These are phyloP conservation scores for Typhlomys cinereus DNA, from an alignment of 2,113 vertebrate species.

Conservation along the genomic window DNA sequence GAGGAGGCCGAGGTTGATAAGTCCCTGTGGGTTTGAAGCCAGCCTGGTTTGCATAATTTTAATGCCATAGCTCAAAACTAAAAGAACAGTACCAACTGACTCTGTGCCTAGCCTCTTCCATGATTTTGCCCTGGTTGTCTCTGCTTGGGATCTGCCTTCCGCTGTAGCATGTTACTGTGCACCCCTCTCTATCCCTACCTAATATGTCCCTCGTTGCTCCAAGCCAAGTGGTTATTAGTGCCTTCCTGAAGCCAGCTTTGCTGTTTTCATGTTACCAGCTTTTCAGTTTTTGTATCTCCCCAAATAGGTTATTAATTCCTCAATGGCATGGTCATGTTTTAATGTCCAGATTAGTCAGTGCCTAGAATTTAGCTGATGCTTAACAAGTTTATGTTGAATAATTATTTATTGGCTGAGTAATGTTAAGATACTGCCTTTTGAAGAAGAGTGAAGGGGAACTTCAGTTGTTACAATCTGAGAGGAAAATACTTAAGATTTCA, in stretches of 20 bases:
- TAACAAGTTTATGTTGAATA: constrained; percentile 45
- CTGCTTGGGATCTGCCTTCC: neutral
- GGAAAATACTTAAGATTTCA: constrained; percentile 40
- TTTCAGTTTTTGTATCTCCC: constrained; percentile 37
- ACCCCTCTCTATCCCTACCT: neutral
- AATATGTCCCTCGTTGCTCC: neutral
- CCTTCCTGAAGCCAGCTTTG: neutral
- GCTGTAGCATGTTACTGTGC: neutral
- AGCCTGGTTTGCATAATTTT: neutral
- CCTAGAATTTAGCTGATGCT: neutral
- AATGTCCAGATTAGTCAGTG: neutral
- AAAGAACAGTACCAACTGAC: neutral
- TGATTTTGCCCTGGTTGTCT: neutral
- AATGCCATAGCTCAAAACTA: neutral
- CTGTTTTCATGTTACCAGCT: neutral
- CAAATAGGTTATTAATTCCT: neutral
- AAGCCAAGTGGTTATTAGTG: neutral
- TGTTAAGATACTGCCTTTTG: constrained; percentile 3
- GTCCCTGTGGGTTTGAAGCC: neutral
- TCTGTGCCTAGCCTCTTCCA: neutral
- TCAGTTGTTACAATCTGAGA: constrained; percentile 7
- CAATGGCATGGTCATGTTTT: neutral
- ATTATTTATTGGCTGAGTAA: constrained; percentile 46
- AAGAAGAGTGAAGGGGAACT: neutral
- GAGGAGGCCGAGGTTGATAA: neutral